Base-by-base conservation (phyloP, 2,113 vertebrate genomes). In the Catharus fuscescens region DNA sequence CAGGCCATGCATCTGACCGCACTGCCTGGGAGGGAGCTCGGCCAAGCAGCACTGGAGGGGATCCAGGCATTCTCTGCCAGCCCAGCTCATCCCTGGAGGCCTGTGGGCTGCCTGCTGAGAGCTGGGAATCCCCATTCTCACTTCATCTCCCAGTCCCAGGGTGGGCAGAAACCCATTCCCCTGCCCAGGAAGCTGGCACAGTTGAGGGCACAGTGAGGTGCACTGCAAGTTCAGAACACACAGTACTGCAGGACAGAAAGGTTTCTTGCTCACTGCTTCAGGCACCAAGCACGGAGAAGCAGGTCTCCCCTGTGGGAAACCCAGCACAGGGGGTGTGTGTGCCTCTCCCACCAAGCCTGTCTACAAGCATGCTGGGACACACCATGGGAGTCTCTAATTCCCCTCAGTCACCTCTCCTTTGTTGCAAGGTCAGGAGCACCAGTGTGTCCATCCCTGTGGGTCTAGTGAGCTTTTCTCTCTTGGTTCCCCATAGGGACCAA, bases 201-300 rank as follows among this genome's bases (percentile, higher is more conserved):
- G 7, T 25, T 26, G 0, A 0, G 12, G 18, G 14, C 4, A 2
- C 11, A 13, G 7, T 18, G 20, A 14, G 0, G 21, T 29, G 34
- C 2, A 1, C 1, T 53, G 31, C 5, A 14, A 36, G 54, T 18
- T 16, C 25, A 71, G 86, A 48, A 60, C 16, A 38, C 8, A 6
- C 8, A 21, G n/a, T 21, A 36, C 74, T 70, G 24, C 9, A 66
- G 45, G 34, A 76, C 23, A 10, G 29, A 23, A 62, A 59, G 29
- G 19, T 11, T 70, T 78, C 85, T 52, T 56, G 26, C 18, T 36
- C 42, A 4, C 36, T 79, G n/a, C 29, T 66, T 6, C 40, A 6
- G 4, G 19, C 65, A 82, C 28, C 47, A 18, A 31, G 25, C 11
- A 28, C 2, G 6, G 23, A 25, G 44, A 82, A 92, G 56, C 9